Percentiles rank a stretch among this genome's conserved stretches.
Evolutionary conservation across 2,797 vertebrate species (phyloP).

Genomic region (Sciurus vulgaris): DNA sequence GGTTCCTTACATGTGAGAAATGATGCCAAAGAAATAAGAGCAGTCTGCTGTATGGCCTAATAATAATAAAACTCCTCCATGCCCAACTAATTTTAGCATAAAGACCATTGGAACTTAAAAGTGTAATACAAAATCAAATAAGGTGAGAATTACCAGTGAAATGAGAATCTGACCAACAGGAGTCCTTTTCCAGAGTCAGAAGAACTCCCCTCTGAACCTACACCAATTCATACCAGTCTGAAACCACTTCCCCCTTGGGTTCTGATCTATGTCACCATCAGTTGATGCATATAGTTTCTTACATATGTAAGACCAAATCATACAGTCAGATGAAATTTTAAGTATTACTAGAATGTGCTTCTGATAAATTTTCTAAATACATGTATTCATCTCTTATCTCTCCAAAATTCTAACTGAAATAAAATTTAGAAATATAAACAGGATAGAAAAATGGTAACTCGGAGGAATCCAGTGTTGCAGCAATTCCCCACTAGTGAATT

Average conservation of each 20-base stretch:
- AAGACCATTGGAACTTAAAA: background rate
- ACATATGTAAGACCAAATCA: background rate
- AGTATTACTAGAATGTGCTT: background rate
- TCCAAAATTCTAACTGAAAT: background rate
- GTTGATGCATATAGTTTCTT: background rate
- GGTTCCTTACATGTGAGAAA: no score
- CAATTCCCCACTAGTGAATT: no score
- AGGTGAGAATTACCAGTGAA: background rate
- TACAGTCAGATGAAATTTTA: background rate
- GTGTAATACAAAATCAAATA: background rate
- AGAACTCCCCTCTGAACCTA: background rate
- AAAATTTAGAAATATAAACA: background rate
- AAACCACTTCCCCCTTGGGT: background rate
- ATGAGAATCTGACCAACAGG: background rate
- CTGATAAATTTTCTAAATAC: background rate
- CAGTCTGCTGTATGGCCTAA: background rate
- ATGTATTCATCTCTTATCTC: background rate
- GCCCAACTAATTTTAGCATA: background rate
- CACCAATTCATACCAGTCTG: background rate
- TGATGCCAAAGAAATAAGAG: no score
- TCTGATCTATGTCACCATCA: background rate
- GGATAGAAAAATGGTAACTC: background rate
- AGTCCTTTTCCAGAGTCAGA: background rate
- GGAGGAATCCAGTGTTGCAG: no score
- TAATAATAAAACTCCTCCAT: background rate